A percentile compares a stretch with the other conserved stretches of the same genome.
These are phyloP conservation scores for Eufriesea mexicana DNA, from an alignment of 1,140 invertebrate species.

Conservation along the genomic window DNA sequence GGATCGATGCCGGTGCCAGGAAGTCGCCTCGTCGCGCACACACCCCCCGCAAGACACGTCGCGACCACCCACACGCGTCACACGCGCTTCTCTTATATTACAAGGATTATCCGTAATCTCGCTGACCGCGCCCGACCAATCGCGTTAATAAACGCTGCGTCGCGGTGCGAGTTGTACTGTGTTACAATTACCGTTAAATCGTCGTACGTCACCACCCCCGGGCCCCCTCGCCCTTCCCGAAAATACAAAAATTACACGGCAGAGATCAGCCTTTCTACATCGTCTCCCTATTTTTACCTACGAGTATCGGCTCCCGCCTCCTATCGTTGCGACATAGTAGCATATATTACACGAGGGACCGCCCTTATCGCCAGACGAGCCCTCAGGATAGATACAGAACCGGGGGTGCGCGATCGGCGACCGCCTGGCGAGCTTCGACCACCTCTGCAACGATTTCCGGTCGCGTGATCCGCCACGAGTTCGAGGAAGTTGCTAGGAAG, in stretches of 20 bases:
- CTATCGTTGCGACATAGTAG: conserved; percentile 17
- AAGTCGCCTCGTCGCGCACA: neutral
- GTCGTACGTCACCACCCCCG: neutral
- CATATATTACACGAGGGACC: conserved; percentile 33
- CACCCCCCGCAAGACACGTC: too few relatives aligned
- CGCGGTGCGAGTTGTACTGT: conserved; percentile 51
- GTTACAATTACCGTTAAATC: conserved; percentile 48
- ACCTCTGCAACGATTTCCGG: neutral
- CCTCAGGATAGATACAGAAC: neutral
- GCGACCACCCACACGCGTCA: too few relatives aligned
- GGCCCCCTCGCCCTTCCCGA: conserved; percentile 3
- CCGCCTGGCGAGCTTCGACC: neutral
- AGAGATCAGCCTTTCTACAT: conserved; percentile 64
- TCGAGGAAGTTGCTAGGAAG: neutral
- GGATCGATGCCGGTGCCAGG: neutral
- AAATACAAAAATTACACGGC: conserved; percentile 69
- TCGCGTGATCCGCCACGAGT: neutral
- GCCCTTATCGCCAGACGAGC: too few relatives aligned
- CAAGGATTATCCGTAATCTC: conserved; percentile 26
- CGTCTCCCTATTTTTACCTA: conserved; percentile 44
- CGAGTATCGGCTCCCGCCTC: conserved; percentile 14
- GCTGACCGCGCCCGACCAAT: conserved; percentile 11
- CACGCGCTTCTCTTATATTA: conserved; percentile 28
- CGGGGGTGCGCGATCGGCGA: neutral
- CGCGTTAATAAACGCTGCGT: conserved; percentile 25